phyloP scores from a whole-genome alignment of 2,113 vertebrate genomes.

The Odontophorus gujanensis region DNA sequence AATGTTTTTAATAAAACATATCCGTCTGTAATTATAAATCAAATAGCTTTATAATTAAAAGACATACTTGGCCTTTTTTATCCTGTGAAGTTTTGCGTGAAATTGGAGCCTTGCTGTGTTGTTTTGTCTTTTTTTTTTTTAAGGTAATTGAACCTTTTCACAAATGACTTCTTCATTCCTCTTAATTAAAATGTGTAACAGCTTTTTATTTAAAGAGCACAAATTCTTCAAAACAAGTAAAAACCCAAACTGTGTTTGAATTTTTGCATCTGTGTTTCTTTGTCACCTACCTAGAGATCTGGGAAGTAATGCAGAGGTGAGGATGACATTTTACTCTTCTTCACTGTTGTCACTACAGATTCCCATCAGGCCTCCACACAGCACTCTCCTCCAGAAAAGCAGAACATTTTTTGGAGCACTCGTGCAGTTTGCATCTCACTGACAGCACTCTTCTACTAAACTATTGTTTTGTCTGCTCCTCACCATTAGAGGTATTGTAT shows the following conservation, averaged over 20 bases:
- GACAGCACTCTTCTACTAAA: background rate
- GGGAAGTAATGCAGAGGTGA: background rate
- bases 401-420: background rate
- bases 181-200: slow-evolving; percentile 50
- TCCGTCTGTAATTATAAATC: slow-evolving; percentile 7
- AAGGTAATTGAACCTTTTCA: slow-evolving; percentile 19
- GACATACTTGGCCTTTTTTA: background rate
- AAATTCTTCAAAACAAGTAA: slow-evolving; percentile 33
- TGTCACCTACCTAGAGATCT: background rate
- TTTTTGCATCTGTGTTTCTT: background rate
- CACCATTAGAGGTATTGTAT: background rate
- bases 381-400: background rate
- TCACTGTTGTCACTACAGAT: background rate
- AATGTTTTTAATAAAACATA: background rate
- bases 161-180: slow-evolving; percentile 39
- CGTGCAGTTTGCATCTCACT: background rate
- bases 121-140: fast-evolving
- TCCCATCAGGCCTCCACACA: background rate
- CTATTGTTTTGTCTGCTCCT: background rate
- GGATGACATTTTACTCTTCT: background rate
- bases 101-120: slow-evolving; percentile 39
- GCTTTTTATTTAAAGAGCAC: slow-evolving; percentile 15
- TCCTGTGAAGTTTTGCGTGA: background rate
- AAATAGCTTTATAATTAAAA: slow-evolving; percentile 49
- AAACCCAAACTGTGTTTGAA: background rate